Percentiles rank a stretch among this genome's conserved stretches.
phyloP scores from a whole-genome alignment of 1,140 invertebrate genomes.

The Ceratina japonica region DNA sequence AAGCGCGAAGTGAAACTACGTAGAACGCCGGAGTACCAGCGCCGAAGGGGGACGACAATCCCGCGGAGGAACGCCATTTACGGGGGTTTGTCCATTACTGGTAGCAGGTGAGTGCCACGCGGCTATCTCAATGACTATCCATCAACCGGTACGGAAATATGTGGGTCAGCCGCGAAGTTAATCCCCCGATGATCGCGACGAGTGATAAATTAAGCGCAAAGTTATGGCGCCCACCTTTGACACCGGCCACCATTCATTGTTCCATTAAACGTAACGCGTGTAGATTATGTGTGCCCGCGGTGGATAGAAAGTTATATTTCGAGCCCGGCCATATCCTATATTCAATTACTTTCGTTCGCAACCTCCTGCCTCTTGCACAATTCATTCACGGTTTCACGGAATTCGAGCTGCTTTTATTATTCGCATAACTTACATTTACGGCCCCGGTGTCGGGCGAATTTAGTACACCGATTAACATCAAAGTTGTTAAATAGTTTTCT shows the following conservation, averaged over 20 bases:
- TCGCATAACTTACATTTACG: not conserved
- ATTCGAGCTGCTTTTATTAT: conserved; percentile 10
- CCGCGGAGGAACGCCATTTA: conserved; percentile 49
- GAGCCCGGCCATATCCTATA: not conserved
- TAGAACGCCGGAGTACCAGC: not conserved
- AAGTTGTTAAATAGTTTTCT: too few species aligned
- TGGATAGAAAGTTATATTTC: not conserved
- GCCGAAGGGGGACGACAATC: not conserved
- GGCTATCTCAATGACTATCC: conserved; percentile 58
- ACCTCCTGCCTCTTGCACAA: not conserved
- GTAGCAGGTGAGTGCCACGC: conserved; percentile 61
- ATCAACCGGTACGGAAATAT: conserved; percentile 57
- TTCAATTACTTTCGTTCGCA: not conserved
- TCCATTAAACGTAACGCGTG: conserved; percentile 20
- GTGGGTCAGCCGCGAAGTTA: conserved; percentile 57
- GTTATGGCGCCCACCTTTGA: conserved; percentile 40
- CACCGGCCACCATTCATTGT: conserved; percentile 29
- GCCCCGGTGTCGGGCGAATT: not conserved
- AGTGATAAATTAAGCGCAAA: conserved; percentile 52
- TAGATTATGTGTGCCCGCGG: not conserved
- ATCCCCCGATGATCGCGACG: conserved; percentile 31
- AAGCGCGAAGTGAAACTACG: conserved; percentile 30
- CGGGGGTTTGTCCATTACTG: conserved; percentile 56
- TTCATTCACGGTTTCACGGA: not conserved
- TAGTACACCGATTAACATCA: not conserved